These are phyloP conservation scores for Amphipoea lucens DNA, from an alignment of 2,888 invertebrate genomes.

Conservation along the genomic window DNA sequence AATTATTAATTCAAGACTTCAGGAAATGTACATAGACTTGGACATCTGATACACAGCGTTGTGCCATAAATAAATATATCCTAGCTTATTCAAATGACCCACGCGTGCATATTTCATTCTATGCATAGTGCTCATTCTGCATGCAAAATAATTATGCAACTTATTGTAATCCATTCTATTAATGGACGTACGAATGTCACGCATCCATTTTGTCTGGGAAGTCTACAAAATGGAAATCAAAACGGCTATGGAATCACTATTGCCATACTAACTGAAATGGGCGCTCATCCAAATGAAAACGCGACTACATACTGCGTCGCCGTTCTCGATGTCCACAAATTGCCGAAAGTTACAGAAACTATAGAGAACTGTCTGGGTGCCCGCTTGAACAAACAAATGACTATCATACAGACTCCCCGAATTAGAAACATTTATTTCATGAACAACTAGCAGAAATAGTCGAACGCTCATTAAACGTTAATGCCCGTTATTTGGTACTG, in stretches of 20 bases:
- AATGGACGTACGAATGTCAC: slow-evolving; percentile 28
- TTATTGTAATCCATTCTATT: slow-evolving; percentile 39
- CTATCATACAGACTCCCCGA: not conserved
- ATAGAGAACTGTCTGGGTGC: slow-evolving; percentile 12
- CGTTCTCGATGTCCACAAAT: slow-evolving; percentile 34
- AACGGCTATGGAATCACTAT: slow-evolving; percentile 9
- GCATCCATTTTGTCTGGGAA: slow-evolving; percentile 16
- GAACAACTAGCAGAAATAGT: not conserved
- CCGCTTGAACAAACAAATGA: slow-evolving; percentile 13
- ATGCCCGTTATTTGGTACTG: slow-evolving; percentile 7
- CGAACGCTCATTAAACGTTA: slow-evolving; percentile 20
- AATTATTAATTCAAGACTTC: slow-evolving; percentile 9
- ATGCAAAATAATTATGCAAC: slow-evolving; percentile 39
- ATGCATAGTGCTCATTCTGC: slow-evolving; percentile 15
- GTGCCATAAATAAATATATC: slow-evolving; percentile 21
- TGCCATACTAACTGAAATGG: slow-evolving; percentile 27
- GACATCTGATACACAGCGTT: not conserved
- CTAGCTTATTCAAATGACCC: slow-evolving; percentile 21
- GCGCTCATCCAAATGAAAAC: slow-evolving; percentile 50
- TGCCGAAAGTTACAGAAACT: slow-evolving; percentile 29
- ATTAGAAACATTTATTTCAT: slow-evolving; percentile 21
- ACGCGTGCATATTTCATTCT: slow-evolving; percentile 36
- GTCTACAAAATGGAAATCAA: slow-evolving; percentile 11
- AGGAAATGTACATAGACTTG: slow-evolving; percentile 3
- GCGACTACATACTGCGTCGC: slow-evolving; percentile 18